Base-by-base conservation (phyloP, 1,140 invertebrate genomes). In the Heliconius hermathena region DNA sequence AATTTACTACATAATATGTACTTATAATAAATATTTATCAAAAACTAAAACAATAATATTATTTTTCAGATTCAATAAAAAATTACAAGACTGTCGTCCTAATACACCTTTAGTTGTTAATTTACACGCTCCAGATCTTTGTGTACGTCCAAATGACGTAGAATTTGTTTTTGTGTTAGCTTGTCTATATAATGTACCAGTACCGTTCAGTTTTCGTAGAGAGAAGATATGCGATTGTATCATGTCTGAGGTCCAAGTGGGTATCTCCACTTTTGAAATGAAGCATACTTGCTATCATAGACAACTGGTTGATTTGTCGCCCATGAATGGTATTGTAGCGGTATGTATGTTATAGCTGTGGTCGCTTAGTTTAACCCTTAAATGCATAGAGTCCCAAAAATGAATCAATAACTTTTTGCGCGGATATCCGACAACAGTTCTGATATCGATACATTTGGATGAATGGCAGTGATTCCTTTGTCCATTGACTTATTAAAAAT, bases 171-270 rank as follows among this genome's bases (percentile, higher is more conserved):
- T 95, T 11, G 85, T 95, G 0, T 74, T 95, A 72, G 91, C 89
- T 0, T 91, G 91, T 66, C 81, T 93, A 3, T 91, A 92, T 78
- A 49, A 75, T 1, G 88, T 84, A 0, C 85, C 87, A 0, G 91
- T 93, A 0, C 73, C 88, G 3, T 95, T 92, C 88, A 91, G 82
- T 75, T 60, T 94, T 38, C 82, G 89, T 0, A 85, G 94, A 54
- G 90, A 91, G 76, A 94, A 95, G 80, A 91, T 95, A 81, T 95
- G 94, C 79, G 89, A 94, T 22, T 95, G 94, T 49, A 85, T 89
- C 46, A 93, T 94, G 91, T 81, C 92, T 0, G 88, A 94, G 73
- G 90, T 94, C 0, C 82, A 92, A 82, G 80, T 87, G 4, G 93
- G 91, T 16, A 93, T 92, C 54, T 94, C 93, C 0, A 89, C 85